phyloP scores from a whole-genome alignment of 2,888 invertebrate species.

The Drosophila atripex region DNA sequence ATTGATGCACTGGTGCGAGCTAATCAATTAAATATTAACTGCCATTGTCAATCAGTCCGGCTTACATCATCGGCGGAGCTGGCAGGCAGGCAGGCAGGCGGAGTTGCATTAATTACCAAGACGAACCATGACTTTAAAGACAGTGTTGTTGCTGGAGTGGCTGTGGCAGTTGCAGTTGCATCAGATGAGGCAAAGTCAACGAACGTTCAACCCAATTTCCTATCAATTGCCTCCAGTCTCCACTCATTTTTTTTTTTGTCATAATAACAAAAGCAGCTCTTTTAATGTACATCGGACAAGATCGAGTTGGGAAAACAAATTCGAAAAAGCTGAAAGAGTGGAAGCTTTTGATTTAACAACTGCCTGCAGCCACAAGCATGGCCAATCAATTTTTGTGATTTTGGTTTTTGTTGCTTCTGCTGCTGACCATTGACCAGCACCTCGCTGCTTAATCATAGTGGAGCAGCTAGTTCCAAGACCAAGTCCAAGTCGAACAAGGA shows the following conservation, averaged over 20 bases:
- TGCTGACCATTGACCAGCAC: constrained; percentile 74
- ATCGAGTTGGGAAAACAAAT: constrained; percentile 23
- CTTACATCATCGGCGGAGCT: constrained; percentile 58
- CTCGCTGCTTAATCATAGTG: constrained; percentile 71
- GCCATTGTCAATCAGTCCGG: constrained; percentile 49
- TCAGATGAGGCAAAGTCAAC: constrained; percentile 63
- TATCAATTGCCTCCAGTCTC: constrained; percentile 63
- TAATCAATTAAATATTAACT: constrained; percentile 70
- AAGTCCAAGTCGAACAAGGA: constrained; percentile 40
- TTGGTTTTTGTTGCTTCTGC: constrained; percentile 29
- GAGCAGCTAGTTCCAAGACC: constrained; percentile 44
- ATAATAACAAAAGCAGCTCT: constrained; percentile 57
- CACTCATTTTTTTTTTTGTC: constrained; percentile 41
- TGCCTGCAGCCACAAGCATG: constrained; percentile 51
- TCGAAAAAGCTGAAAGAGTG: constrained; percentile 18
- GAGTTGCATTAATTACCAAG: constrained; percentile 67
- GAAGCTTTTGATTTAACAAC: constrained; percentile 74
- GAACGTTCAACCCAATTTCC: constrained; percentile 73
- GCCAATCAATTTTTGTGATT: constrained; percentile 54
- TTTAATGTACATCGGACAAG: constrained; percentile 57
- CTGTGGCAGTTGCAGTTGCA: constrained; percentile 48
- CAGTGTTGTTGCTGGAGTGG: neutral
- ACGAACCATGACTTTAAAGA: constrained; percentile 39
- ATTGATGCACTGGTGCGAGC: constrained; percentile 52
- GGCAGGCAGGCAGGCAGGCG: constrained; percentile 13